Evolutionary conservation across 2,888 invertebrate genomes (phyloP).

Genomic region (Eupithecia insigniata): DNA sequence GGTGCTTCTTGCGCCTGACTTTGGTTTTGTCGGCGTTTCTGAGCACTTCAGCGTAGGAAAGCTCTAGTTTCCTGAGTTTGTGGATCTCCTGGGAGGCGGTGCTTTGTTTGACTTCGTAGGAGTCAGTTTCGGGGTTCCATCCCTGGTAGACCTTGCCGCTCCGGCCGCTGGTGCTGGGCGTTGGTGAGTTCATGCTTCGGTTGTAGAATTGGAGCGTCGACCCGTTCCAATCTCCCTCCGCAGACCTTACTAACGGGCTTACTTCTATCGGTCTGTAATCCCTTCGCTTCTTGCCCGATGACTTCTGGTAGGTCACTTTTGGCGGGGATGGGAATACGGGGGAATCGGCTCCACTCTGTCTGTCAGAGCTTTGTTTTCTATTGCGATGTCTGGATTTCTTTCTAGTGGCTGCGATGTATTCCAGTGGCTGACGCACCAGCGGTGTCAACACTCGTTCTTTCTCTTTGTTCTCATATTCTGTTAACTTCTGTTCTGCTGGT

Average conservation of each 20-base stretch:
- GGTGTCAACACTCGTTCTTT: constrained; percentile 85
- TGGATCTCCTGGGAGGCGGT: constrained; percentile 93
- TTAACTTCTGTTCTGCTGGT: constrained; percentile 41
- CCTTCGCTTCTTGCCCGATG: constrained; percentile 83
- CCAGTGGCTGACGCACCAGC: constrained; percentile 89
- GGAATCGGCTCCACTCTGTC: constrained; percentile 86
- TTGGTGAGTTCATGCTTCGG: constrained; percentile 84
- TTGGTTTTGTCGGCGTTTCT: constrained; percentile 87
- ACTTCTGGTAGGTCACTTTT: constrained; percentile 85
- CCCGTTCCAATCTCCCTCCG: constrained; percentile 87
- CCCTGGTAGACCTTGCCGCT: constrained; percentile 79
- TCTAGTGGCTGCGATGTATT: constrained; percentile 88
- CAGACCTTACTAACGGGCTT: constrained; percentile 75
- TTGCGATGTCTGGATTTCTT: constrained; percentile 88
- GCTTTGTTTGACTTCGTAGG: constrained; percentile 84
- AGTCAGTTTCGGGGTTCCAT: constrained; percentile 79
- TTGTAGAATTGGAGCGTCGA: constrained; percentile 88
- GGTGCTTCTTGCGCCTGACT: constrained; percentile 80
- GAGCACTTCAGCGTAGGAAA: constrained; percentile 93
- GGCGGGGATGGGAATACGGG: constrained; percentile 88
- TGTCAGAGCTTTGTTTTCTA: constrained; percentile 85
- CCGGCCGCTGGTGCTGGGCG: constrained; percentile 82
- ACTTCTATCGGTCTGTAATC: constrained; percentile 84
- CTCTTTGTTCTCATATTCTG: constrained; percentile 56
- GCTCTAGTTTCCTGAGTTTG: constrained; percentile 90